phyloP scores from a whole-genome alignment of 2,888 invertebrate genomes.

The Tiliacea aurago region DNA sequence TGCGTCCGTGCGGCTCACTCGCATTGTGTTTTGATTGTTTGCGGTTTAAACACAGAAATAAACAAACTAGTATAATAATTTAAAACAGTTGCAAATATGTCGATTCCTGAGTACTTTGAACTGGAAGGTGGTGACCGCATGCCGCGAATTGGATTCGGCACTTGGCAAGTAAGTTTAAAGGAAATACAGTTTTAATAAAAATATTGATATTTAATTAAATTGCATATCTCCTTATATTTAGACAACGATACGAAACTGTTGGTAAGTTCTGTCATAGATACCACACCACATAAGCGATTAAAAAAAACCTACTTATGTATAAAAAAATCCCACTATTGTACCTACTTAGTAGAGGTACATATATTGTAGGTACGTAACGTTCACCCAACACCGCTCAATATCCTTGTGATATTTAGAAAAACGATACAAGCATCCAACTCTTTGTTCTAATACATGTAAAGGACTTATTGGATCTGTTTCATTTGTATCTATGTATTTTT shows the following conservation, averaged over 20 bases:
- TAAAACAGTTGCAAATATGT: slow-evolving; percentile 69
- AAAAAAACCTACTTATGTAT: neutral
- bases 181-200: neutral
- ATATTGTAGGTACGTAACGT: neutral
- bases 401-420: neutral
- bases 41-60: slow-evolving; percentile 63
- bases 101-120: slow-evolving; percentile 78
- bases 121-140: slow-evolving; percentile 90
- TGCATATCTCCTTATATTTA: neutral
- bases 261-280: slow-evolving; percentile 12
- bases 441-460: neutral
- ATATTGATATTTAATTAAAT: slow-evolving; percentile 29
- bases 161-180: slow-evolving; percentile 93
- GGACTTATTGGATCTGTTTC: neutral
- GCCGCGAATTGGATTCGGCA: slow-evolving; percentile 94
- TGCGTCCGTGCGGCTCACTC: slow-evolving; percentile 61
- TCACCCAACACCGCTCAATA: neutral
- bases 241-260: slow-evolving; percentile 9
- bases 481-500: slow-evolving; percentile 35
- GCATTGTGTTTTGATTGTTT: slow-evolving; percentile 70
- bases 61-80: slow-evolving; percentile 20
- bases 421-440: neutral
- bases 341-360: no score
- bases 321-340: neutral
- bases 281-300: neutral